Base-by-base conservation (phyloP, 2,888 invertebrate species). In the Celastrina argiolus region DNA sequence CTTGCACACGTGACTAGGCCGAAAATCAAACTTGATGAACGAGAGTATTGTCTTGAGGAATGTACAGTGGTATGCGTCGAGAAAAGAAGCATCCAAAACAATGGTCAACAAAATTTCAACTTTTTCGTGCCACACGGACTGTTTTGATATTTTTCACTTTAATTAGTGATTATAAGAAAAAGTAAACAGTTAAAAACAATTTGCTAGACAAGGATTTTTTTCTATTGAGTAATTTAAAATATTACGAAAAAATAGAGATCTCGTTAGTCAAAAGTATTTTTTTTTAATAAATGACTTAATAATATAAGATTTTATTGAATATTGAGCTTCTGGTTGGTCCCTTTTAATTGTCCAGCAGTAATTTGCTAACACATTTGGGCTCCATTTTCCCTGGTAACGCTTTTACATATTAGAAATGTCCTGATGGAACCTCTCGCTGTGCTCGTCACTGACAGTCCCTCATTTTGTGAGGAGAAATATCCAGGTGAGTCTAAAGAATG, bases 341-440 rank as follows among this genome's bases (percentile, higher is more conserved):
- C 51, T 58, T 66, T 72, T 7, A 26, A 67, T 28, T 65, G 67
- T 74, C 78, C 75, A 82, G 69, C 80, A 79, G 73, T 76, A 81
- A 72, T 77, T 79, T 34, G 76, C 78, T 69, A 79, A 72, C 78
- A 81, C 80, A 68, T 67, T 73, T 67, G 72, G 66, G 68, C 72
- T 74, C 76, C 77, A 79, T 67, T 73, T 73, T 65, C 78, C 77
- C 71, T 80, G 78, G 69, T 81, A 63, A 71, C n/a, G n/a, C n/a
- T n/a, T n/a, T n/a, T n/a, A n/a, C n/a, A n/a, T n/a, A n/a, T n/a
- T n/a, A n/a, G n/a, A 72, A 67, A 80, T 76, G 67, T 82, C 78
- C 70, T 80, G 81, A 67, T 81, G 79, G 69, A 80, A 81, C 59
- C 78, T 69, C 70, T 78, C 76, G 39, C 76, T 75, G 45, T 81